A percentile compares a stretch with the other conserved stretches of the same genome.
Evolutionary conservation across 35 echinoderm and acorn worm species (phyloP).

Genomic region (Amphiura filiformis): DNA sequence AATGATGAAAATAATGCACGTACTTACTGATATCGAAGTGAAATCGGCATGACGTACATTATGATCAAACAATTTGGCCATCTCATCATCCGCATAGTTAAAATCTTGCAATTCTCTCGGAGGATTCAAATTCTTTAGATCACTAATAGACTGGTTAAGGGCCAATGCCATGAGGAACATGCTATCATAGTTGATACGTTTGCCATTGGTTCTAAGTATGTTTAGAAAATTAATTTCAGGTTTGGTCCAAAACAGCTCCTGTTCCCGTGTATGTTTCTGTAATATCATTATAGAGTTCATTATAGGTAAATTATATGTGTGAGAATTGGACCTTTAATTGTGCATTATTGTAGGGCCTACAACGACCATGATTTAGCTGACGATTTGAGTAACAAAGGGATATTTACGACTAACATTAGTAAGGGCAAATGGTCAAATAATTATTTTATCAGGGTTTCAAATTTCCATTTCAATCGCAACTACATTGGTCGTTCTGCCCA

Average conservation of each 20-base stretch:
- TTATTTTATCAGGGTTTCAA: no score
- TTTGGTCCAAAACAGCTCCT: background rate
- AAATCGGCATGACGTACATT: background rate
- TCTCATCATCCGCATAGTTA: background rate
- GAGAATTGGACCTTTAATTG: no score
- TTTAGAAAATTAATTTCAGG: background rate
- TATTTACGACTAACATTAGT: no score
- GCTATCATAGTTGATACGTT: background rate
- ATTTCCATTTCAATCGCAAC: no score
- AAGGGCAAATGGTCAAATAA: no score
- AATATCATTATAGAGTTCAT: no score
- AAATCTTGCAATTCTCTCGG: background rate
- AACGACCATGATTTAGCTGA: no score
- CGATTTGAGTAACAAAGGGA: no score
- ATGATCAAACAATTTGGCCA: background rate
- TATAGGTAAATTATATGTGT: no score
- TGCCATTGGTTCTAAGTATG: background rate
- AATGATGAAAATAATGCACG: no score
- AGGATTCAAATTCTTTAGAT: background rate
- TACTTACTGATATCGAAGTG: background rate
- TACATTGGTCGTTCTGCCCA: no score
- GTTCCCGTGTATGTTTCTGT: background rate
- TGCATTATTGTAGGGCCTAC: no score
- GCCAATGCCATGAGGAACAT: background rate
- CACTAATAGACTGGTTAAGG: background rate